Conservation (phyloP, 2,888 invertebrate genomes). For the Cancer borealis region DNA sequence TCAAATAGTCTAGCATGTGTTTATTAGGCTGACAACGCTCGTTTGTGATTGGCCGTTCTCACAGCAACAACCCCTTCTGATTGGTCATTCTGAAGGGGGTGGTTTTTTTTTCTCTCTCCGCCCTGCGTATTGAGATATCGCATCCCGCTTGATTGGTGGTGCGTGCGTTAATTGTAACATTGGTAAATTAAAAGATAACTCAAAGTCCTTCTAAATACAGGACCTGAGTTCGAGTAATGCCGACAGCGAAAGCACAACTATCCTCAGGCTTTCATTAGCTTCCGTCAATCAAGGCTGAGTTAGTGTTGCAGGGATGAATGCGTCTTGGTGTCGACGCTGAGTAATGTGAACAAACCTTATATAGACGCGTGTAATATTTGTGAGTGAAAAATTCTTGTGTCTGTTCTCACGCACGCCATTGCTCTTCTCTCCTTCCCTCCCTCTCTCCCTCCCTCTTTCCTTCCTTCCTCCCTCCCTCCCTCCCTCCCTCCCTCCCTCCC, state of each 20-base stretch:
- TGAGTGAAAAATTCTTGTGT: background rate
- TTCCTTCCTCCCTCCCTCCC: background rate
- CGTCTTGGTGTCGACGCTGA: background rate
- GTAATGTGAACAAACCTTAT: background rate
- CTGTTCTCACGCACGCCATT: background rate
- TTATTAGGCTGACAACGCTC: constrained; percentile 48
- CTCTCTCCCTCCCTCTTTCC: background rate
- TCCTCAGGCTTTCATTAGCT: background rate
- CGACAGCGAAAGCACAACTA: constrained; percentile 43
- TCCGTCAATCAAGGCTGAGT: constrained; percentile 3
- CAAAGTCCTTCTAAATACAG: constrained; percentile 32
- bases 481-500: constrained; percentile 20
- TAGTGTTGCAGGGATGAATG: background rate
- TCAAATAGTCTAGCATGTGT: constrained; percentile 55
- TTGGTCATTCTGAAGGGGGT: constrained; percentile 3
- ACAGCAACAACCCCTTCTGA: constrained; percentile 33
- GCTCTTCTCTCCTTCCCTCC: constrained; percentile 42
- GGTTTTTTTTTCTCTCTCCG: background rate
- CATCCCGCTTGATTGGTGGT: constrained; percentile 46
- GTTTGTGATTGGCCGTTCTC: constrained; percentile 49
- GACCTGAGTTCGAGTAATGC: background rate
- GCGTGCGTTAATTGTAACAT: constrained; percentile 39
- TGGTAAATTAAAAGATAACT: constrained; percentile 39
- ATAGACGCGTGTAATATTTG: background rate
- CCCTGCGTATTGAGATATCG: constrained; percentile 53